Percentiles rank a stretch among this genome's conserved stretches.
These are phyloP conservation scores for Abrostola tripartita DNA, from an alignment of 2,888 invertebrate species.

Conservation along the genomic window DNA sequence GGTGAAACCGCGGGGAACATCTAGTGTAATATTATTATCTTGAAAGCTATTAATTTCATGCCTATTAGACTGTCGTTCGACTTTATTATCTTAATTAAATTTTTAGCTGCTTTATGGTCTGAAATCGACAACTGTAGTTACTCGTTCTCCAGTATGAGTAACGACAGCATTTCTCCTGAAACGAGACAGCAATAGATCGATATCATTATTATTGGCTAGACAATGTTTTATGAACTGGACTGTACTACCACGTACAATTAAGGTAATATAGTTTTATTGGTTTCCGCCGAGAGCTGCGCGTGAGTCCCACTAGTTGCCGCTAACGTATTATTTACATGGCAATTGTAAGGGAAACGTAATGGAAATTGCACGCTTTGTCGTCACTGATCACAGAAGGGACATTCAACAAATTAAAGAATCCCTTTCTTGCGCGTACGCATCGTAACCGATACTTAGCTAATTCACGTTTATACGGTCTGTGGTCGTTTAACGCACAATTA, in stretches of 20 bases:
- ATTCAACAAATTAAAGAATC: conserved; percentile 8
- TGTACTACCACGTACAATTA: conserved; percentile 57
- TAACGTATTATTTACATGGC: conserved; percentile 7
- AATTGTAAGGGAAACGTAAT: conserved; percentile 5
- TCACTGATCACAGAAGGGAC: conserved; percentile 6
- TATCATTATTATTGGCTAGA: neutral
- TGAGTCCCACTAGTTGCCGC: conserved; percentile 11
- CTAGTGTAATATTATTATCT: no score
- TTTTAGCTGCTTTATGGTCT: no score
- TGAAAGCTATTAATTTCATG: no score
- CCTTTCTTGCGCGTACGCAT: neutral
- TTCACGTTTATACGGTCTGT: neutral
- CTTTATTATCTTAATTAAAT: no score
- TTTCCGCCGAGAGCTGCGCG: conserved; percentile 54
- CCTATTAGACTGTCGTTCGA: no score
- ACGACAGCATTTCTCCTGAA: no score
- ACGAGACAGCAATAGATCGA: no score
- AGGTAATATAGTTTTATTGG: conserved; percentile 66
- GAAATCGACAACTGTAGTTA: no score
- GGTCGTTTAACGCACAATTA: neutral
- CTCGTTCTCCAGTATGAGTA: no score
- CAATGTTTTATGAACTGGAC: conserved; percentile 2
- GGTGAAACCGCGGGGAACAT: no score
- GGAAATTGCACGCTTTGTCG: conserved; percentile 10
- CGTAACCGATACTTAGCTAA: conserved; percentile 5